These are phyloP conservation scores for Cyprinodon tularosa DNA, from an alignment of 2,113 vertebrate species.

Conservation along the genomic window DNA sequence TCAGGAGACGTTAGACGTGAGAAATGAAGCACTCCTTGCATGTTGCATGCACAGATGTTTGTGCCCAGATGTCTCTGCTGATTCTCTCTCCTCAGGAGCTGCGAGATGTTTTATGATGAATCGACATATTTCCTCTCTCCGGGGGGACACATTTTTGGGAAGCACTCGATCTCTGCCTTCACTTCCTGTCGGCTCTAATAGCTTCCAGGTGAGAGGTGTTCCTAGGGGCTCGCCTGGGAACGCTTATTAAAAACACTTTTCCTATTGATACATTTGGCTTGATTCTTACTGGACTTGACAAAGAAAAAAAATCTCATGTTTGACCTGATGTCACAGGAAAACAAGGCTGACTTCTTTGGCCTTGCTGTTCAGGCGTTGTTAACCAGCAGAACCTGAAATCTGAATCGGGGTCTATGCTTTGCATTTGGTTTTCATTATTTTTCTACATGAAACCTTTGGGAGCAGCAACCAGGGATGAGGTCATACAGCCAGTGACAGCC, in stretches of 20 bases:
- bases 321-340: slow-evolving; percentile 81
- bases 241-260: slow-evolving; percentile 79
- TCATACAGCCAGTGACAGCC: slow-evolving; percentile 74
- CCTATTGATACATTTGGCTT: slow-evolving; percentile 79
- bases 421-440: slow-evolving; percentile 83
- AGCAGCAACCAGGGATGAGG: slow-evolving; percentile 81
- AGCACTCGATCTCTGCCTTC: slow-evolving; percentile 73
- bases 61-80: slow-evolving; percentile 67
- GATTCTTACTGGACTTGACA: slow-evolving; percentile 80
- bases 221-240: slow-evolving; percentile 65
- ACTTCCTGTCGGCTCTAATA: slow-evolving; percentile 77
- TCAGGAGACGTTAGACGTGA: slow-evolving; percentile 56
- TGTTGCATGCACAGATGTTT: slow-evolving; percentile 62
- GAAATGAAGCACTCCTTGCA: slow-evolving; percentile 54
- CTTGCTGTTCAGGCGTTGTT: slow-evolving; percentile 71
- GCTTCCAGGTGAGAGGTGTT: slow-evolving; percentile 80
- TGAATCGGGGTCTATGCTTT: slow-evolving; percentile 39
- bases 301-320: slow-evolving; percentile 83
- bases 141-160: slow-evolving; percentile 68
- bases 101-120: slow-evolving; percentile 74
- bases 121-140: slow-evolving; percentile 71
- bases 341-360: slow-evolving; percentile 77
- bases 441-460: slow-evolving; percentile 65
- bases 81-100: slow-evolving; percentile 48
- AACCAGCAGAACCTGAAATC: slow-evolving; percentile 74